A percentile compares a stretch with the other conserved stretches of the same genome.
Evolutionary conservation across 2,888 invertebrate genomes (phyloP).

Genomic region (Matsumyia berberina): DNA sequence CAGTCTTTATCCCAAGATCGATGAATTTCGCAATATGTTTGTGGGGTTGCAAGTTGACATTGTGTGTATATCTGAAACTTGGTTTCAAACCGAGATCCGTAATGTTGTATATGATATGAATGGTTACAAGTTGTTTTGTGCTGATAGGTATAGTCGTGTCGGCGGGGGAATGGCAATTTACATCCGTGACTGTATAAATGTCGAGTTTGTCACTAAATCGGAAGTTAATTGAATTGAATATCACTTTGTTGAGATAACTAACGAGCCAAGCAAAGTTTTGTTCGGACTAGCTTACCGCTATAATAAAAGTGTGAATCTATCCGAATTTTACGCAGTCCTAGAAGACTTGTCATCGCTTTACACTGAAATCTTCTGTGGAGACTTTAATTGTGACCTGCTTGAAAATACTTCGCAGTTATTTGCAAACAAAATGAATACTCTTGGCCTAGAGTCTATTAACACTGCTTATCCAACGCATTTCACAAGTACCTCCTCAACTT

Average conservation of each 20-base stretch:
- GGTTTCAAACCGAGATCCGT: too few species aligned
- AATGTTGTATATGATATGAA: background rate
- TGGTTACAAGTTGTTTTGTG: background rate
- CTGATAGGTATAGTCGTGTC: background rate
- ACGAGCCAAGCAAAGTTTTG: background rate
- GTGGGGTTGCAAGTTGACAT: conserved; percentile 3
- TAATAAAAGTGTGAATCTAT: background rate
- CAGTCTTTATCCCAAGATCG: conserved; percentile 13
- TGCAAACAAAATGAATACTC: too few species aligned
- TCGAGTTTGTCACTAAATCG: background rate
- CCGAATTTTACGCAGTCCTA: background rate
- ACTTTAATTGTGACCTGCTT: background rate
- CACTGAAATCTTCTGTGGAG: too few species aligned
- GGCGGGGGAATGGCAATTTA: background rate
- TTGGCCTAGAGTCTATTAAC: background rate
- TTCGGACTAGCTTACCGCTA: background rate
- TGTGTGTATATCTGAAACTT: too few species aligned
- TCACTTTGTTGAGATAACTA: background rate
- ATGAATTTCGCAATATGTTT: conserved; percentile 20
- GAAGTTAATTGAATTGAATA: too few species aligned
- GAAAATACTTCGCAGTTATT: too few species aligned
- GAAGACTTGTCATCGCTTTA: background rate
- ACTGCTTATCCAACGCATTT: too few species aligned
- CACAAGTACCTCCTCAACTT: too few species aligned
- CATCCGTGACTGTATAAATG: background rate